Conservation (phyloP, 1,140 invertebrate species). For the Magallana angulata region DNA sequence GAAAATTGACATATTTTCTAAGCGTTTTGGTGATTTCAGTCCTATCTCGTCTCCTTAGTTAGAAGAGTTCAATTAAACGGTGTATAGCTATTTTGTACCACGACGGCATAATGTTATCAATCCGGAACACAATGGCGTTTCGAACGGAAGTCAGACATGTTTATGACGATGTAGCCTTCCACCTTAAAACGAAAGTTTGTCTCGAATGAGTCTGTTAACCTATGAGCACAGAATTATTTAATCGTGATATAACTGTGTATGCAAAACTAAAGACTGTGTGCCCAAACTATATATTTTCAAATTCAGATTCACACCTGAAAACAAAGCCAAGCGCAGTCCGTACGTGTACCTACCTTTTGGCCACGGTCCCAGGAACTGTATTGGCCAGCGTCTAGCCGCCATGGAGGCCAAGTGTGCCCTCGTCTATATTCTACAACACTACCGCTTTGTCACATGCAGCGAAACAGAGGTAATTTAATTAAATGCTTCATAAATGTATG, state of each 20-base stretch:
- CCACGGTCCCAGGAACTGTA: constrained; percentile 60
- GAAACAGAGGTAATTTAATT: constrained; percentile 55
- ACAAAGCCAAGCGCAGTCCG: constrained; percentile 41
- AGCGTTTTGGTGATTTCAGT: no score
- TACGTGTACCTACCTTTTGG: constrained; percentile 55
- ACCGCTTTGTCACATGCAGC: constrained; percentile 37
- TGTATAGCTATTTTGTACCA: no score
- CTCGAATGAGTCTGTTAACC: no score
- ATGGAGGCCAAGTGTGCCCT: constrained; percentile 58
- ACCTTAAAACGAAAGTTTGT: no score
- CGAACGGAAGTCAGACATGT: no score
- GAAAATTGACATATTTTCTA: no score
- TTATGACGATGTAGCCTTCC: no score
- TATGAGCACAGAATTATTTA: background rate
- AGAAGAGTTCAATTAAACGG: no score
- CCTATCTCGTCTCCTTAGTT: no score
- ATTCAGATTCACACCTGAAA: constrained; percentile 47
- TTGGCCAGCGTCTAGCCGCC: constrained; percentile 67
- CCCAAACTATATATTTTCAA: background rate
- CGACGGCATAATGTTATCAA: no score
- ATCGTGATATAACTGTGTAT: background rate
- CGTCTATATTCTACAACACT: constrained; percentile 48
- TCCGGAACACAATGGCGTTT: no score
- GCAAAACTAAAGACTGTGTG: no score
- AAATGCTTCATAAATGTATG: background rate